phyloP scores from a whole-genome alignment of 2,797 vertebrate genomes.

The Lophotriccus pileatus region DNA sequence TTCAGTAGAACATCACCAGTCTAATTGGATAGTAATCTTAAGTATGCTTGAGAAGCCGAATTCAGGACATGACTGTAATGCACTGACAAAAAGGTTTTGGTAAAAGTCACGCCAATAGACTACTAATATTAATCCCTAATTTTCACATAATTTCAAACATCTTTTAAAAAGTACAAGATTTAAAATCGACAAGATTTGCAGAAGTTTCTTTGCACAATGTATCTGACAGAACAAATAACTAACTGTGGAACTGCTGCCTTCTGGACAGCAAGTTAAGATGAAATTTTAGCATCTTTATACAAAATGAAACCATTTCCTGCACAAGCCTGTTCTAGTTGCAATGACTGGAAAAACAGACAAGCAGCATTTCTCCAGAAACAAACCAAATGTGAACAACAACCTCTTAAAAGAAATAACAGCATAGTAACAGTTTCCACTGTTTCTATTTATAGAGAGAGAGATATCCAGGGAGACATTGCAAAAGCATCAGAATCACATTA shows the following conservation, averaged over 20 bases:
- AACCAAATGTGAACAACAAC: neutral
- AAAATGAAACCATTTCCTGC: neutral
- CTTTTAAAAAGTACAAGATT: neutral
- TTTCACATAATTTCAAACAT: neutral
- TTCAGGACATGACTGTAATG: neutral
- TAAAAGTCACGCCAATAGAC: neutral
- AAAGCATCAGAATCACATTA: neutral
- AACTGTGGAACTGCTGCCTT: neutral
- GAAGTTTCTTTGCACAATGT: neutral
- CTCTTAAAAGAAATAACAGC: neutral
- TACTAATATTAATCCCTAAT: neutral
- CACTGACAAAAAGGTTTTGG: neutral
- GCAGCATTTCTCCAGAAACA: neutral
- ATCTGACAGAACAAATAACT: neutral
- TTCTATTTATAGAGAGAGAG: neutral
- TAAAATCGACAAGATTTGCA: neutral
- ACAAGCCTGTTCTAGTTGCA: neutral
- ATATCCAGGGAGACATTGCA: neutral
- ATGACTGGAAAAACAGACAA: neutral
- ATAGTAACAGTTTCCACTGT: neutral
- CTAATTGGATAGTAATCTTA: neutral
- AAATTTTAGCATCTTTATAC: neutral
- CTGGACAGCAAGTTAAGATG: neutral
- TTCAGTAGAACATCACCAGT: neutral
- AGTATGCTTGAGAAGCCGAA: neutral